Evolutionary conservation across 2,113 vertebrate species (phyloP), one percentile per base, ranked within the genome.

Genomic region (Electrona antarctica): DNA sequence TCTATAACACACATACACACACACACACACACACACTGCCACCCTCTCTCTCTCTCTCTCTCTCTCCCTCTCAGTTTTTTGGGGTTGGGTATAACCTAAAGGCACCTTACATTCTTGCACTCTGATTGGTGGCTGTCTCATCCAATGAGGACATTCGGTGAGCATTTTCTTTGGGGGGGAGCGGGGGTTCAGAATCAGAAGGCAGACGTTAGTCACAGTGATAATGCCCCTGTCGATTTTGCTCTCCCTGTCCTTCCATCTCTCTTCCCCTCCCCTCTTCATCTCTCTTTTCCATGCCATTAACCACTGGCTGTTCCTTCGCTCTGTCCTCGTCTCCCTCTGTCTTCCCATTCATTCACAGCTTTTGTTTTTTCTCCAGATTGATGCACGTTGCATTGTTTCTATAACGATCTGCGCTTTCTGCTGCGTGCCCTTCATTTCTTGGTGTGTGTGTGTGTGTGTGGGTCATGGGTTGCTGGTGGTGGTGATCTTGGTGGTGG

Each of bases 11-110:
- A 51, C 61, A 41, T 29, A 50, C n/a, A 73, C 70, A 51, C 61
- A 41, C 49, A 50, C n/a, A 73, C 70, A 51, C 61, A 41, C 49
- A 50, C n/a, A 73, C 71, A 51, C 61, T 73, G 55, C 12, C 54
- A 63, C 64, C 41, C 67, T 33, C 15, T 69, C 21, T 8, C 21
- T 41, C 46, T 10, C 56, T n/a, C 13, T 14, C 67, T 41, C 62
- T 64, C 62, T 63, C 52, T 67, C 54, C 11, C 51, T 56, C 52
- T 47, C 65, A 15, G 79, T 85, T 90, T 93, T 93, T 93, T 92
- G 86, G 91, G 93, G 89, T 89, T 93, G 92, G 91, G 88, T 92
- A 92, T 92, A 93, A 93, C 90, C 90, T 94, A 94, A 94, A 94
- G 93, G 93, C 93, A 94, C 93, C 92, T 93, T 94, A 92, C 88